Base-by-base conservation (phyloP, 2,113 vertebrate species). In the Eulemur rufifrons region DNA sequence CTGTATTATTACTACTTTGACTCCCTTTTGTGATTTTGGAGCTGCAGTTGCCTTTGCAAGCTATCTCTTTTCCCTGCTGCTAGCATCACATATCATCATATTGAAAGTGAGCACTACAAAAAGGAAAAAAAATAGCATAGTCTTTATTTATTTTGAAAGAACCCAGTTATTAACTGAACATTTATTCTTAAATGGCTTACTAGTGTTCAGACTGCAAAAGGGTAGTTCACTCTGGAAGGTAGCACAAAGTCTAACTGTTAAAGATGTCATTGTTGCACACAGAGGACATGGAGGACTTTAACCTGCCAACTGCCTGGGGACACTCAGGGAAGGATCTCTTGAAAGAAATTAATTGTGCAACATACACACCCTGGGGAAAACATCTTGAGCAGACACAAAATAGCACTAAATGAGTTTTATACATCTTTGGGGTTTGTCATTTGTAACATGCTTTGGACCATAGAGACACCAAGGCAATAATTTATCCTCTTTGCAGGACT, bases 121-220 rank as follows among this genome's bases (percentile, higher is more conserved):
- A 81, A 54, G 64, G 74, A 45, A 25, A 20, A 34, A 93, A 80
- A 95, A 96, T 63, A 83, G 69, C 59, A 76, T 86, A 94, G 93
- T 84, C 78, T 94, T 95, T 96, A 94, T 92, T 96, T 94, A 97
- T 97, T 97, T 97, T 81, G 64, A 97, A 85, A 97, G 89, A 88
- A 96, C 54, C 50, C 56, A 84, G 50, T 93, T 89, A 96, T 96
- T 96, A 96, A 96, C 25, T 42, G 64, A 95, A 93, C 74, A 77
- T 77, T 96, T 97, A 86, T 86, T 92, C 77, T 96, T 93, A 91
- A 95, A 88, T 86, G 71, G 37, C 84, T 96, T 93, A 91, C n/a
- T 56, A 59, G 59, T 89, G 52, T 95, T 96, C 91, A 83, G 86
- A 77, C 76, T 94, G 47, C 76, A 73, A 54, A 94, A 92, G 27